Base-by-base conservation (phyloP, 1,140 invertebrate genomes). In the Forficula auricularia region DNA sequence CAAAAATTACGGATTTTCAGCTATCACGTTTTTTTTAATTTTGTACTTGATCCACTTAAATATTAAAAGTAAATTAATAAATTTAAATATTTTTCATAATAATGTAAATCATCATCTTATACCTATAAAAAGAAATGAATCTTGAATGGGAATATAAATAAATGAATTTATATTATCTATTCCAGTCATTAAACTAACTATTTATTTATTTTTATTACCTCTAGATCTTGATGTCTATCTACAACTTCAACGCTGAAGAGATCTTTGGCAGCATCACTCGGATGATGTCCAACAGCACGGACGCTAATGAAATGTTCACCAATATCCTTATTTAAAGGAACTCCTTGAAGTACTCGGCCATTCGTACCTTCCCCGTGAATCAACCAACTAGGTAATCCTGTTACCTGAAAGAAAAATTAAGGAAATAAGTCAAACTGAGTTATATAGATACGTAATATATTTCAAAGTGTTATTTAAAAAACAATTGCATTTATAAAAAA, bases 201-300 rank as follows among this genome's bases (percentile, higher is more conserved):
- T n/a, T n/a, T n/a, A n/a, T n/a, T n/a, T n/a, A n/a, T n/a, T n/a
- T n/a, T n/a, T n/a, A n/a, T 6, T 27, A 27, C 22, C 22, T 27
- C 22, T 27, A 4, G 4, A 6, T 4, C 10, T 6, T 27, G 22
- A 27, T 27, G 22, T 27, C 22, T 4, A 27, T 27, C 44, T n/a
- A 67, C 42, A 3, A 77, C 71, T 52, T 73, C 65, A 30, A 79
- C 57, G 39, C 67, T 63, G 52, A 73, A 72, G 14, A 60, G 57
- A 53, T 69, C 68, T 47, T 64, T 63, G 16, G 64, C 61, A 38
- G 52, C 45, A 40, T 57, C 54, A 18, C 53, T 57, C 22, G 56
- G 53, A 31, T 62, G 62, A 19, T 46, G 35, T 30, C 59, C 63
- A 40, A 58, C 42, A 10, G 68, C 65, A 47, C 60, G 63, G 12